phyloP scores from a whole-genome alignment of 2,113 vertebrate species.

The Anhinga rufa region DNA sequence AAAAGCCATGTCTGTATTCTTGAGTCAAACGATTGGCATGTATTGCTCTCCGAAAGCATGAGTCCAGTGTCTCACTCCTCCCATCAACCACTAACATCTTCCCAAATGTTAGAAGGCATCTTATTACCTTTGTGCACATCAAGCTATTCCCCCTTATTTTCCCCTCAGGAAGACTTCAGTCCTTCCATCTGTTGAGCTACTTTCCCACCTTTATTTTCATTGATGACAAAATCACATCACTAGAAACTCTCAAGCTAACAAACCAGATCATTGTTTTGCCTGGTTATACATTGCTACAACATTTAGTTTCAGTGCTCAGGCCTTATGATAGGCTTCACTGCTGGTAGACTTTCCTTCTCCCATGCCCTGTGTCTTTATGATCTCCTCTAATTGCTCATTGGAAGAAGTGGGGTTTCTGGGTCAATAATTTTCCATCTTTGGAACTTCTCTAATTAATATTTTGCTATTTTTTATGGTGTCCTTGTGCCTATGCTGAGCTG shows the following conservation, averaged over 20 bases:
- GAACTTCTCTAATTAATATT: not conserved
- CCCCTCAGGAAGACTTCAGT: not conserved
- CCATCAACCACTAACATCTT: not conserved
- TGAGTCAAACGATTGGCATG: not conserved
- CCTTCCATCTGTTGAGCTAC: not conserved
- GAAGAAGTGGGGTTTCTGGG: not conserved
- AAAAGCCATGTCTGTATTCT: not conserved
- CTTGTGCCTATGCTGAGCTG: not conserved
- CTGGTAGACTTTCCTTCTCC: not conserved
- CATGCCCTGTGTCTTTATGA: not conserved
- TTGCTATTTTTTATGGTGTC: not conserved
- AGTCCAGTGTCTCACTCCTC: not conserved
- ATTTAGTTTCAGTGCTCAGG: not conserved
- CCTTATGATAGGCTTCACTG: not conserved
- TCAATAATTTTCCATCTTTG: not conserved
- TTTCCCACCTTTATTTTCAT: not conserved
- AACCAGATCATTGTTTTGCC: not conserved
- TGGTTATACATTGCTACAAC: not conserved
- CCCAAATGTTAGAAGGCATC: not conserved
- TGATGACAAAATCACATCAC: not conserved
- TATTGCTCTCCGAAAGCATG: not conserved
- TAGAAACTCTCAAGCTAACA: not conserved
- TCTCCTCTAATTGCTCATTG: not conserved
- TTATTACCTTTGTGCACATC: not conserved
- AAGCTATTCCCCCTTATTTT: not conserved